A percentile compares a stretch with the other conserved stretches of the same genome.
Evolutionary conservation across 2,888 invertebrate species (phyloP).

Genomic region (Nephrotoma guestfalica): DNA sequence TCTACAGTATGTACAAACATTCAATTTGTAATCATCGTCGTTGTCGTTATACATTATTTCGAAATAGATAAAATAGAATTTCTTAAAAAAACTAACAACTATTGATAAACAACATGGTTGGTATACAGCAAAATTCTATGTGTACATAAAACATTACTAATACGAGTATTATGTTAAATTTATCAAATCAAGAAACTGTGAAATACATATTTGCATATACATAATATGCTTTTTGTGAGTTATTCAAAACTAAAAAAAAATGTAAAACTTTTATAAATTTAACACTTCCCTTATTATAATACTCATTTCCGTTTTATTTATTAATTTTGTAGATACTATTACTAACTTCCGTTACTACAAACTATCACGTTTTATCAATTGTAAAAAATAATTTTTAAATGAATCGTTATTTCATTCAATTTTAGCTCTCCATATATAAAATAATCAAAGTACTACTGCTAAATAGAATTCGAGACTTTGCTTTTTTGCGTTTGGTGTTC

Average conservation of each 20-base stretch:
- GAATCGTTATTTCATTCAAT: background rate
- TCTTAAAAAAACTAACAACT: background rate
- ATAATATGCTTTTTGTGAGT: background rate
- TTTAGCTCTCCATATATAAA: background rate
- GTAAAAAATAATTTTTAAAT: background rate
- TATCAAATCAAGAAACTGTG: background rate
- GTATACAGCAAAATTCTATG: background rate
- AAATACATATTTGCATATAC: background rate
- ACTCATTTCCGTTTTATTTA: background rate
- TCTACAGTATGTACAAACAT: background rate
- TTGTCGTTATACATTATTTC: background rate
- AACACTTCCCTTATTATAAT: slow-evolving; percentile 3
- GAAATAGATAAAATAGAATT: background rate
- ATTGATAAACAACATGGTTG: background rate
- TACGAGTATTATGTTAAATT: background rate
- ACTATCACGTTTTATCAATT: background rate
- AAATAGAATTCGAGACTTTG: background rate
- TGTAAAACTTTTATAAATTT: background rate
- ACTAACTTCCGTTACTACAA: slow-evolving; percentile 2
- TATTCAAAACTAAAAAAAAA: background rate
- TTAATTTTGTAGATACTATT: slow-evolving; percentile 1
- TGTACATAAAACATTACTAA: background rate
- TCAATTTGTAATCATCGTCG: background rate
- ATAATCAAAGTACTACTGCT: background rate
- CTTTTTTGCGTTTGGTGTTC: background rate